Evolutionary conservation across 2,888 invertebrate genomes (phyloP).

Genomic region (Pheosia tremula): DNA sequence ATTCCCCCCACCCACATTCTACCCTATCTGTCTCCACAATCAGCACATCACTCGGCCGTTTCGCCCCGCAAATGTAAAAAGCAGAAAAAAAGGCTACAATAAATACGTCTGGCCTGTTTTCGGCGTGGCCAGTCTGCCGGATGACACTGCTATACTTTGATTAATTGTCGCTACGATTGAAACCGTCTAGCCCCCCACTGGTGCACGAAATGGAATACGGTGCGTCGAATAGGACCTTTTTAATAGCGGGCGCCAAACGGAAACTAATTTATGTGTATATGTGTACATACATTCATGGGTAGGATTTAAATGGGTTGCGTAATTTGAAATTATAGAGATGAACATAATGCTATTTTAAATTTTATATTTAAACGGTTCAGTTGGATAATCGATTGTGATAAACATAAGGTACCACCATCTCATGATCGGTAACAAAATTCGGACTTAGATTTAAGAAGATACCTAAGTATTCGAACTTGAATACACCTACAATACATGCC

Average conservation of each 20-base stretch:
- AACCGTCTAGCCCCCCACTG: conserved; percentile 79
- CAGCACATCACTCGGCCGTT: conserved; percentile 28
- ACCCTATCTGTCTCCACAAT: conserved; percentile 18
- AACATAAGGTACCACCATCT: too few species aligned
- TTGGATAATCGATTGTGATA: too few species aligned
- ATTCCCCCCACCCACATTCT: neutral
- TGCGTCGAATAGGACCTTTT: conserved; percentile 70
- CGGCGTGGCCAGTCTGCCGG: conserved; percentile 65
- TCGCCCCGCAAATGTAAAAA: conserved; percentile 31
- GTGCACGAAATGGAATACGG: conserved; percentile 81
- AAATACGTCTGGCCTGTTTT: conserved; percentile 65
- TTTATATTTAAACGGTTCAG: too few species aligned
- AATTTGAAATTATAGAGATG: conserved; percentile 13
- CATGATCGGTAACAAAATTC: too few species aligned
- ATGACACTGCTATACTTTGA: conserved; percentile 83
- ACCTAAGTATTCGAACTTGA: too few species aligned
- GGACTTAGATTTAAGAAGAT: too few species aligned
- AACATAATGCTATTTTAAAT: too few species aligned
- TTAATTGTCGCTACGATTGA: conserved; percentile 82
- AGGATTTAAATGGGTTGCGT: conserved; percentile 31
- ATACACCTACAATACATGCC: too few species aligned
- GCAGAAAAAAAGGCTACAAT: conserved; percentile 52
- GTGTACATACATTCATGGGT: conserved; percentile 51
- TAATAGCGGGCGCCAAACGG: conserved; percentile 69
- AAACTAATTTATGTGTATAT: conserved; percentile 69